Evolutionary conservation across 2,113 vertebrate genomes (phyloP).

Genomic region (Furnarius figulus): DNA sequence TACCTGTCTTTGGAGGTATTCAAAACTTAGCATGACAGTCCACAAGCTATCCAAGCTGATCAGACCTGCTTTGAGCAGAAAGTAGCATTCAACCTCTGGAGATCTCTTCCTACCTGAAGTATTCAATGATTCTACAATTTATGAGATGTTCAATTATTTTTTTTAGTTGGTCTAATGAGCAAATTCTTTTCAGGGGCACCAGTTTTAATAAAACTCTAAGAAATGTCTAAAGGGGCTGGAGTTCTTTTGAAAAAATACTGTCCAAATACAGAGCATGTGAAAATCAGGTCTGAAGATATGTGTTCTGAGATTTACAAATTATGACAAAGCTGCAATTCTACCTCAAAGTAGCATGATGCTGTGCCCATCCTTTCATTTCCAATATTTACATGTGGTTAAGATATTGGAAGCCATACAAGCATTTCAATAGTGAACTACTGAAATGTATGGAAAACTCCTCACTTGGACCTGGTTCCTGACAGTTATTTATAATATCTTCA

Average conservation of each 20-base stretch:
- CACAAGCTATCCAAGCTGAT: neutral
- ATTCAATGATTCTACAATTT: neutral
- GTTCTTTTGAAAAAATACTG: neutral
- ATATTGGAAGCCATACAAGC: neutral
- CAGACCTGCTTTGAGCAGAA: neutral
- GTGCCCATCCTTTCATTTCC: neutral
- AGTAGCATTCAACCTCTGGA: neutral
- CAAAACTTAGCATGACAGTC: neutral
- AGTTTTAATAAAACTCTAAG: neutral
- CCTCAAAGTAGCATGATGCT: neutral
- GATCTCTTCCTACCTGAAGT: neutral
- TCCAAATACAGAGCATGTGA: neutral
- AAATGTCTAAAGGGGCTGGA: neutral
- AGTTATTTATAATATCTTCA: conserved; percentile 51
- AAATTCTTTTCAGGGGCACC: neutral
- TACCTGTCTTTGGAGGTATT: neutral
- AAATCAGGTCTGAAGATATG: neutral
- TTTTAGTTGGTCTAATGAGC: neutral
- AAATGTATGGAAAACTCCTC: neutral
- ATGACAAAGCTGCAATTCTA: neutral
- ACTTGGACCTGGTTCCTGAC: neutral
- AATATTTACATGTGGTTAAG: neutral
- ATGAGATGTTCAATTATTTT: neutral
- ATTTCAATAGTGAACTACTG: neutral
- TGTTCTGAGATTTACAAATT: neutral